Conservation (phyloP, 2,888 invertebrate genomes). For the Hesperia comma region DNA sequence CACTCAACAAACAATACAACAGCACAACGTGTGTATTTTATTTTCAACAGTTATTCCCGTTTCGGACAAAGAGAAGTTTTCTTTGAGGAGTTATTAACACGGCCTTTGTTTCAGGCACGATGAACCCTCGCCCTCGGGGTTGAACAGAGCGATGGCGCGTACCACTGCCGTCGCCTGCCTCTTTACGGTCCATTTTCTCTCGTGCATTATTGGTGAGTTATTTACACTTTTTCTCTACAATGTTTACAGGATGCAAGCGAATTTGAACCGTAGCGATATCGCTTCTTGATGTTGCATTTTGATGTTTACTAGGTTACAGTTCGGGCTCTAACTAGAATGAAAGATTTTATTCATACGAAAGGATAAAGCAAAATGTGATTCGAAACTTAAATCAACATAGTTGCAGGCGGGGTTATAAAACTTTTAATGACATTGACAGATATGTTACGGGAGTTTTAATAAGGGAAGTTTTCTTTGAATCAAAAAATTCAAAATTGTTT, state of each 20-base stretch:
- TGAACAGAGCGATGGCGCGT: constrained; percentile 65
- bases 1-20: constrained; percentile 8
- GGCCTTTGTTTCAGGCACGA: constrained; percentile 75
- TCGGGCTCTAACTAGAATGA: background rate
- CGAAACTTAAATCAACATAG: background rate
- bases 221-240: constrained; percentile 38
- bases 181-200: constrained; percentile 78
- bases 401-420: background rate
- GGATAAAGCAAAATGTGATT: background rate
- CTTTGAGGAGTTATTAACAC: constrained; percentile 63
- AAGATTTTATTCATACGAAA: constrained; percentile 11
- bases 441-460: background rate
- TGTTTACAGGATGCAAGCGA: constrained; percentile 40
- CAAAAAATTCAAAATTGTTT: too few species aligned
- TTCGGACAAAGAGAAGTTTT: constrained; percentile 42
- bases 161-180: constrained; percentile 64
- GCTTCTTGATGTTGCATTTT: constrained; percentile 14
- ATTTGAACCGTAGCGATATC: constrained; percentile 40
- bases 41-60: constrained; percentile 26
- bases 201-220: constrained; percentile 76
- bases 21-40: constrained; percentile 19
- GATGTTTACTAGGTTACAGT: background rate
- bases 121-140: constrained; percentile 58
- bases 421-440: background rate
- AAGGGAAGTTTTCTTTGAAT: background rate